Conservation (phyloP, 2,113 vertebrate genomes). For the Tiliqua scincoides region DNA sequence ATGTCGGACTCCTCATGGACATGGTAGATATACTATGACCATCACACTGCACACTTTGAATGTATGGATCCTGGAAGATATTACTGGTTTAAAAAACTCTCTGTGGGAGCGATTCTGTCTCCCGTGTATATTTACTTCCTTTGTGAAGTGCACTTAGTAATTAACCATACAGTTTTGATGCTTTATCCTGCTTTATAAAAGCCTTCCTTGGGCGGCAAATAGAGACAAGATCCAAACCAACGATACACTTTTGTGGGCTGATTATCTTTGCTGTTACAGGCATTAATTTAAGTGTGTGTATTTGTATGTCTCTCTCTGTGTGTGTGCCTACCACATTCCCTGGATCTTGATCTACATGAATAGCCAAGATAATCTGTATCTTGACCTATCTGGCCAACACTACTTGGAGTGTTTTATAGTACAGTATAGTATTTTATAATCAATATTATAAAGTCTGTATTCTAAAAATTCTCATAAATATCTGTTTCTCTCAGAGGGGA, state of each 20-base stretch:
- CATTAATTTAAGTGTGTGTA: not conserved
- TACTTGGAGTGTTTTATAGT: no score
- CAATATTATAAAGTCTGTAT: not conserved
- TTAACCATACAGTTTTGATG: constrained; percentile 32
- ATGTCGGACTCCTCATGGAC: not conserved
- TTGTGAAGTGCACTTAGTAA: not conserved
- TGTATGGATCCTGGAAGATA: fast-evolving
- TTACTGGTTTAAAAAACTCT: not conserved
- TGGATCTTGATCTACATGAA: no score
- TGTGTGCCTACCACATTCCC: no score
- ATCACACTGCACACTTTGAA: not conserved
- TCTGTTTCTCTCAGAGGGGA: not conserved
- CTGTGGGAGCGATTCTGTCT: not conserved
- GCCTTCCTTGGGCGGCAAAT: not conserved
- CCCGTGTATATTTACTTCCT: constrained; percentile 6
- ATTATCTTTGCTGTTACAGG: not conserved
- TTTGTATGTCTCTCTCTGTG: not conserved
- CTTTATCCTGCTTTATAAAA: constrained; percentile 22
- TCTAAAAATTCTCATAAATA: constrained; percentile 31
- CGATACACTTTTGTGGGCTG: not conserved
- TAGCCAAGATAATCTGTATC: no score
- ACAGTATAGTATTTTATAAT: no score
- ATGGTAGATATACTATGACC: not conserved
- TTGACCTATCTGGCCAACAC: no score
- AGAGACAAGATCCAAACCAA: not conserved